A percentile compares a stretch with the other conserved stretches of the same genome.
Conservation (phyloP, 2,797 vertebrate genomes). For the Pangasius sanitwongsei region DNA sequence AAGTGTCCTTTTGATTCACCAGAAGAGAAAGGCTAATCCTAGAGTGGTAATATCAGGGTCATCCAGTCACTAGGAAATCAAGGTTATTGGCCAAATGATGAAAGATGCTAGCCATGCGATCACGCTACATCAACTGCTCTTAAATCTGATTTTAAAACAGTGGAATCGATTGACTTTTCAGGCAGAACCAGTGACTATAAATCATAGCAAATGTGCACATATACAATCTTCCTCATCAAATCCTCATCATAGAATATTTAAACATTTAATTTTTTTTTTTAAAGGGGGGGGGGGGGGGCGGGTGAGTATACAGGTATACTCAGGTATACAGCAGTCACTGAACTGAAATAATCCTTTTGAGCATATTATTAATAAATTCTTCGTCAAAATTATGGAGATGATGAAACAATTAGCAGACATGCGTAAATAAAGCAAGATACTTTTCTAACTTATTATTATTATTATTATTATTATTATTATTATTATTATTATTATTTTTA, state of each 20-base stretch:
- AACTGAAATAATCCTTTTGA: background rate
- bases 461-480: background rate
- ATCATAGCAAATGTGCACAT: background rate
- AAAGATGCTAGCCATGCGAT: background rate
- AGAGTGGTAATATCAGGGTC: constrained; percentile 7
- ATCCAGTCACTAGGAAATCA: constrained; percentile 17
- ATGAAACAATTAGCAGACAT: background rate
- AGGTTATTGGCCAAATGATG: constrained; percentile 16
- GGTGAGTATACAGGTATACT: background rate
- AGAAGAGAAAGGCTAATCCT: background rate
- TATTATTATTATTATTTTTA: background rate
- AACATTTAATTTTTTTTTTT: too few relatives aligned
- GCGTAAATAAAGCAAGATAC: background rate
- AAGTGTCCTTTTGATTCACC: constrained; percentile 13
- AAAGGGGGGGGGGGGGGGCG: too few relatives aligned
- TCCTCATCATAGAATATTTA: background rate
- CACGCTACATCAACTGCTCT: constrained; percentile 3
- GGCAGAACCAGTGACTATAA: background rate
- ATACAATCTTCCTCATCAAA: background rate
- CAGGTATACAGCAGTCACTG: background rate
- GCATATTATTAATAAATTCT: background rate
- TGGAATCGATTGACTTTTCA: background rate
- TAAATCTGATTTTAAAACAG: constrained; percentile 12
- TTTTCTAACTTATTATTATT: background rate
- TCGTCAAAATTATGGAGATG: background rate